These are phyloP conservation scores for Drosophila elegans DNA, from an alignment of 1,140 invertebrate species.

Conservation along the genomic window DNA sequence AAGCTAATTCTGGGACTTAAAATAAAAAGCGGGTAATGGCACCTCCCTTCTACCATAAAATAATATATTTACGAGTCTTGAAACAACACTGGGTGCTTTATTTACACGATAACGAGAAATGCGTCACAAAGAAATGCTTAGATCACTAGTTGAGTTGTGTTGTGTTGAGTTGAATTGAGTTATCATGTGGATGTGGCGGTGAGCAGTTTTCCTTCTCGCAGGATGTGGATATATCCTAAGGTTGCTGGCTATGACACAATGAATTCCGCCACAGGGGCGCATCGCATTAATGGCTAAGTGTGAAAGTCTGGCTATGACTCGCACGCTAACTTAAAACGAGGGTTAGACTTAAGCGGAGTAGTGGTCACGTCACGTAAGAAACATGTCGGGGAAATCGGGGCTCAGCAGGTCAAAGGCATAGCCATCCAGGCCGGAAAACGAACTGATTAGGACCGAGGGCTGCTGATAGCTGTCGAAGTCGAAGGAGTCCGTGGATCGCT, in stretches of 20 bases:
- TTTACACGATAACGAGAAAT: slow-evolving; percentile 70
- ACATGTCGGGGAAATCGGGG: slow-evolving; percentile 72
- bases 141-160: slow-evolving; percentile 59
- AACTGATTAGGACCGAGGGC: slow-evolving; percentile 79
- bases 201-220: slow-evolving; percentile 17
- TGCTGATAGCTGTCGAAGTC: slow-evolving; percentile 72
- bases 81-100: slow-evolving; percentile 75
- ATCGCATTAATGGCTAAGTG: slow-evolving; percentile 44
- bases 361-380: slow-evolving; percentile 71
- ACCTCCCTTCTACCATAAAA: slow-evolving; percentile 87
- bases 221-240: slow-evolving; percentile 4
- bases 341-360: slow-evolving; percentile 44
- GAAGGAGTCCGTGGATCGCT: slow-evolving; percentile 68
- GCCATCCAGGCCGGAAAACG: slow-evolving; percentile 64
- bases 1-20: no score
- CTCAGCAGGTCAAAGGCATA: slow-evolving; percentile 78
- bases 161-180: slow-evolving; percentile 35
- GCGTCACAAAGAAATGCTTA: slow-evolving; percentile 68
- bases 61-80: slow-evolving; percentile 49
- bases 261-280: slow-evolving; percentile 63
- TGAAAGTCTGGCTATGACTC: slow-evolving; percentile 59
- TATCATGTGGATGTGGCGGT: slow-evolving; percentile 48
- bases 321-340: slow-evolving; percentile 57
- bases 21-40: no score
- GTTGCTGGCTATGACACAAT: slow-evolving; percentile 71